A percentile compares a stretch with the other conserved stretches of the same genome.
Conservation (phyloP, 1,140 invertebrate species). For the Psilanteris sp. region DNA sequence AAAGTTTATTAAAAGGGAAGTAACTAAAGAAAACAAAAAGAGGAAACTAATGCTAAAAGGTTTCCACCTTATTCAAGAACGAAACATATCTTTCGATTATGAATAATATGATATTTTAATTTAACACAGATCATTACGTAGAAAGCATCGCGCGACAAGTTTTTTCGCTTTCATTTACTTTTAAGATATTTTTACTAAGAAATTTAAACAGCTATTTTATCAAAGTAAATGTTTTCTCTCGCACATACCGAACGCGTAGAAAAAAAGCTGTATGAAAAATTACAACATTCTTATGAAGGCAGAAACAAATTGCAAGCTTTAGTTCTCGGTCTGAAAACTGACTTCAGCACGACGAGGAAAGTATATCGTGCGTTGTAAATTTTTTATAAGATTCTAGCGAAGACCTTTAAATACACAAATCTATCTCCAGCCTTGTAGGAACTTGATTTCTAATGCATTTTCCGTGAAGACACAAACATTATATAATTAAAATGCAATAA, state of each 20-base stretch:
- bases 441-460: slow-evolving; percentile 12
- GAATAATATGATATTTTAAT: too few relatives aligned
- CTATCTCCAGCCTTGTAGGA: background rate
- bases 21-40: too few relatives aligned
- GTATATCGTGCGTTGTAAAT: slow-evolving; percentile 9
- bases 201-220: slow-evolving; percentile 12
- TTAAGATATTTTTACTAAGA: background rate
- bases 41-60: too few relatives aligned
- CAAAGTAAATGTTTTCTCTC: slow-evolving; percentile 14
- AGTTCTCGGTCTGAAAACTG: slow-evolving; percentile 14
- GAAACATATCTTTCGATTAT: too few relatives aligned
- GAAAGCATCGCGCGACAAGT: slow-evolving; percentile 1
- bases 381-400: slow-evolving; percentile 1
- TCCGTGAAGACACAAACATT: background rate
- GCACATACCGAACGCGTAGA: background rate
- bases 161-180: background rate
- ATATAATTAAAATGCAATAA: too few relatives aligned
- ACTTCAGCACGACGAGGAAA: slow-evolving; percentile 2
- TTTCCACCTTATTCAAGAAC: too few relatives aligned
- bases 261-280: slow-evolving; percentile 20
- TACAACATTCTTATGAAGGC: slow-evolving; percentile 1
- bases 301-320: slow-evolving; percentile 13
- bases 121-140: background rate
- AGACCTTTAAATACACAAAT: slow-evolving; percentile 15
- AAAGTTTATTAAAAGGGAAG: too few relatives aligned